Evolutionary conservation across 2,888 invertebrate genomes (phyloP).

Genomic region (Ramazzottius varieornatus): DNA sequence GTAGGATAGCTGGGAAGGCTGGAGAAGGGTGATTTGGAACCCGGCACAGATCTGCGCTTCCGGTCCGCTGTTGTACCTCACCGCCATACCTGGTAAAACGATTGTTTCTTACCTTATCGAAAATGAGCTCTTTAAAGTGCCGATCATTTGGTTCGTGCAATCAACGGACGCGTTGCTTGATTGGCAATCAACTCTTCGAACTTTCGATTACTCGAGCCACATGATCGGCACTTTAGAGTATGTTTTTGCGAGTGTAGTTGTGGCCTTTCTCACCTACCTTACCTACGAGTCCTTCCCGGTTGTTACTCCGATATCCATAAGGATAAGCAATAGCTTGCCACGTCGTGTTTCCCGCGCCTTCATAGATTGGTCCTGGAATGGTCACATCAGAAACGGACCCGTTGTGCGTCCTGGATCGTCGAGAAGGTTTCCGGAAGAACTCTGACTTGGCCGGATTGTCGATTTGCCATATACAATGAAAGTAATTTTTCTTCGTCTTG

Average conservation of each 20-base stretch:
- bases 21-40: not conserved
- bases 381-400: not conserved
- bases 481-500: not conserved
- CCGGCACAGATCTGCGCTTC: not conserved
- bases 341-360: not conserved
- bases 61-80: not conserved
- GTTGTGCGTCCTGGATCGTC: not conserved
- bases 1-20: not conserved
- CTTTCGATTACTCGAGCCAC: too few relatives aligned
- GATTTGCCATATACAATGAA: not conserved
- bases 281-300: not conserved
- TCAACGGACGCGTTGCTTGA: too few relatives aligned
- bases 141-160: too few relatives aligned
- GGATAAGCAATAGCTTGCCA: not conserved
- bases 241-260: too few relatives aligned
- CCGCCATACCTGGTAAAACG: not conserved
- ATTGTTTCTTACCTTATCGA: too few relatives aligned
- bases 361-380: not conserved
- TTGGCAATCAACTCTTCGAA: too few relatives aligned
- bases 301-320: not conserved
- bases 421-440: not conserved
- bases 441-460: not conserved
- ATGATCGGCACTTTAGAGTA: too few relatives aligned
- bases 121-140: too few relatives aligned
- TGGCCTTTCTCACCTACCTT: too few relatives aligned